These are phyloP conservation scores for Malachius bipustulatus DNA, from an alignment of 2,888 invertebrate genomes.

Conservation along the genomic window DNA sequence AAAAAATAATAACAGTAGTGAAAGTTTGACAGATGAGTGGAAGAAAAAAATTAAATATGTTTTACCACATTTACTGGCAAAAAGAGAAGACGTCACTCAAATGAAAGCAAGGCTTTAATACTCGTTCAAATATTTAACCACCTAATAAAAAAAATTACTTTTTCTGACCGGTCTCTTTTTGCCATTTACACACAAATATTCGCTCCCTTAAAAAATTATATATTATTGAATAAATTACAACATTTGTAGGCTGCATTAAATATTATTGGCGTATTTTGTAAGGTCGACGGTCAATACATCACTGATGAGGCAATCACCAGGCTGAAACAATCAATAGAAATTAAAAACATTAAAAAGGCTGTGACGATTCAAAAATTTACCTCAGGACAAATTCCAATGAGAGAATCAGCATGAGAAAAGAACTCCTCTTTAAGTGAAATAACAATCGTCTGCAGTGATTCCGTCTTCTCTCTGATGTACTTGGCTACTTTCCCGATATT, in stretches of 20 bases:
- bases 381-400: constrained; percentile 96
- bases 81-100: too few relatives aligned
- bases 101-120: too few relatives aligned
- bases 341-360: neutral
- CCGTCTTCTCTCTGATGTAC: constrained; percentile 86
- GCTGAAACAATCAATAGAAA: constrained; percentile 43
- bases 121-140: too few relatives aligned
- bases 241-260: constrained; percentile 17
- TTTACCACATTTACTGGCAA: too few relatives aligned
- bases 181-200: too few relatives aligned
- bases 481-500: constrained; percentile 99
- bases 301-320: constrained; percentile 86
- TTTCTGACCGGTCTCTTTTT: too few relatives aligned
- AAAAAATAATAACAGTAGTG: too few relatives aligned
- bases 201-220: too few relatives aligned
- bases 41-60: too few relatives aligned
- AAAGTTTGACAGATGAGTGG: too few relatives aligned
- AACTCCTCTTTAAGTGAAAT: constrained; percentile 99
- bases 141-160: too few relatives aligned
- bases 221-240: too few relatives aligned
- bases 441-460: constrained; percentile 90
- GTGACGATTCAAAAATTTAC: constrained; percentile 42
- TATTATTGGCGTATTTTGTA: constrained; percentile 39
- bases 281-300: constrained; percentile 81
- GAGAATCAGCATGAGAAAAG: constrained; percentile 94